These are phyloP conservation scores for Crossocerus cetratus DNA, from an alignment of 2,888 invertebrate genomes.

Conservation along the genomic window DNA sequence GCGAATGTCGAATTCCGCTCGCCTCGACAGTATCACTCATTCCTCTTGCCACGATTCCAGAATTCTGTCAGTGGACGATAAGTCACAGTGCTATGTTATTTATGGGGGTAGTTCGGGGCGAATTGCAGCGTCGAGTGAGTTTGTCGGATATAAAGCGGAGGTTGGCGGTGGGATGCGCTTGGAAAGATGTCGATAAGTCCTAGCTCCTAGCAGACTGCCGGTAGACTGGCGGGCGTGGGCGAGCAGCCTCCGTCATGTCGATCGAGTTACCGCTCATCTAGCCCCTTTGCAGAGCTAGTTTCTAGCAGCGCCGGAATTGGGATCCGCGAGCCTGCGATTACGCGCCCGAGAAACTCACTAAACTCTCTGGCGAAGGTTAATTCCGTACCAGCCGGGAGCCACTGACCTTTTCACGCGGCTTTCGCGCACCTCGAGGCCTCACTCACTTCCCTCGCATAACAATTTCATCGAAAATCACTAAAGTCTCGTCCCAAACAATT, in stretches of 20 bases:
- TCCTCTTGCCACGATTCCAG: slow-evolving; percentile 7
- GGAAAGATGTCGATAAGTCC: slow-evolving; percentile 37
- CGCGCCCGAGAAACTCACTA: neutral
- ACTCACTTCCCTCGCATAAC: no score
- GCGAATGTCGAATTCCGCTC: no score
- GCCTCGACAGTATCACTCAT: no score
- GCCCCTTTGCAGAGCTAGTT: neutral
- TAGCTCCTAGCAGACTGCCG: slow-evolving; percentile 35
- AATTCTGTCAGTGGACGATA: slow-evolving; percentile 35
- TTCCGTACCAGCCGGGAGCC: slow-evolving; percentile 43
- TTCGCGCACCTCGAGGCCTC: neutral
- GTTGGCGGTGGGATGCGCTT: slow-evolving; percentile 34
- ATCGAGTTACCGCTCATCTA: slow-evolving; percentile 21
- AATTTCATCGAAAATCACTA: no score
- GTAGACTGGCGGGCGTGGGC: slow-evolving; percentile 37
- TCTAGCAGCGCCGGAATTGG: neutral
- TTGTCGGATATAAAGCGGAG: slow-evolving; percentile 25
- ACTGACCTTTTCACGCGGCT: slow-evolving; percentile 34
- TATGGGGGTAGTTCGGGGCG: slow-evolving; percentile 8
- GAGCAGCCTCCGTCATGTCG: slow-evolving; percentile 36
- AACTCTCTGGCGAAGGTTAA: slow-evolving; percentile 38
- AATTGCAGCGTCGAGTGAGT: slow-evolving; percentile 23
- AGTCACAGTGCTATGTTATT: slow-evolving; percentile 35
- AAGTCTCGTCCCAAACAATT: no score
- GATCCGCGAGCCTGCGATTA: slow-evolving; percentile 35